Conservation (phyloP, 2,888 invertebrate genomes). For the Sarcophaga subvicina region DNA sequence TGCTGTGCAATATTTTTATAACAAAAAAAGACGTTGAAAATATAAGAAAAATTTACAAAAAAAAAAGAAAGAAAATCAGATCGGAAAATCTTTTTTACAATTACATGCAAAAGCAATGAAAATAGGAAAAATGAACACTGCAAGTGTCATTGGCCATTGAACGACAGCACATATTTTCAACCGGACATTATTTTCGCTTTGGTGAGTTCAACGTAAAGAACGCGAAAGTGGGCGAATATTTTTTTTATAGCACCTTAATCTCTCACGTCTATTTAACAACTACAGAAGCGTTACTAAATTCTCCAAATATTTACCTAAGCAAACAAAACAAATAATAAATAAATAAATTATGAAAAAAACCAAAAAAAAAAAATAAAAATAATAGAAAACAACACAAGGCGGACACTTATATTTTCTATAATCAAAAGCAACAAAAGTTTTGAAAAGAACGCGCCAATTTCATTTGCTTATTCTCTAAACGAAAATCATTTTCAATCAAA, state of each 20-base stretch:
- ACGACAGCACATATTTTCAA: conserved; percentile 1
- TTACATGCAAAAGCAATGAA: conserved; percentile 1
- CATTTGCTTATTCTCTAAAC: conserved; percentile 7
- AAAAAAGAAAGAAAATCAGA: background rate
- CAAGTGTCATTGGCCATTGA: conserved; percentile 63
- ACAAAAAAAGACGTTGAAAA: conserved; percentile 12
- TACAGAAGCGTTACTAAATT: conserved; percentile 40
- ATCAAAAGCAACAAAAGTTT: background rate
- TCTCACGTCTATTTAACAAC: conserved; percentile 41
- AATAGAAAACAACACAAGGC: conserved; percentile 5
- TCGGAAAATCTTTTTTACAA: no score
- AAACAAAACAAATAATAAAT: conserved; percentile 18
- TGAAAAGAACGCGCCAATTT: conserved; percentile 50
- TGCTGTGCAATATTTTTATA: conserved; percentile 46
- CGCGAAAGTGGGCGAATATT: background rate
- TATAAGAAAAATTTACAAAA: background rate
- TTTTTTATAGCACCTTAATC: conserved; percentile 60
- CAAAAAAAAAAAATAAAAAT: background rate
- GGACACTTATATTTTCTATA: conserved; percentile 27
- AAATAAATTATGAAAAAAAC: background rate
- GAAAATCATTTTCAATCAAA: conserved; percentile 49
- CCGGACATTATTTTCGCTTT: conserved; percentile 6
- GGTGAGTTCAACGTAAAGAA: background rate
- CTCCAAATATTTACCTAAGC: conserved; percentile 49
- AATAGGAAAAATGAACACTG: no score